phyloP scores from a whole-genome alignment of 2,113 vertebrate species.

The Eptesicus fuscus region DNA sequence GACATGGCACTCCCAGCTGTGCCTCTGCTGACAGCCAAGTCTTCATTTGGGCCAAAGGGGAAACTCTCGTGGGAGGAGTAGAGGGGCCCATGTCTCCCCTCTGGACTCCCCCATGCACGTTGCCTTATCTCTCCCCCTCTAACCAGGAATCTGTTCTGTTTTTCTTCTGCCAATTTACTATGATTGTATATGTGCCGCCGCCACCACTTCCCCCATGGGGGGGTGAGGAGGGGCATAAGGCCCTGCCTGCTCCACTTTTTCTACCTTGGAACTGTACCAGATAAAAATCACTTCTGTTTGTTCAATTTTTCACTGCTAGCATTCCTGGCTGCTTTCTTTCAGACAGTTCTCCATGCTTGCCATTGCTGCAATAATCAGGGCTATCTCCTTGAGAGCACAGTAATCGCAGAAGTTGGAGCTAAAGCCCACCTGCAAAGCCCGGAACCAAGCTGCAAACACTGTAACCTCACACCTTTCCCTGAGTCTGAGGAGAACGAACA shows the following conservation, averaged over 20 bases:
- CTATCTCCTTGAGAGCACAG: neutral
- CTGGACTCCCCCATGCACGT: slow-evolving; percentile 74
- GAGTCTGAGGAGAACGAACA: neutral
- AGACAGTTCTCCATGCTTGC: neutral
- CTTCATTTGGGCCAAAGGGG: slow-evolving; percentile 72
- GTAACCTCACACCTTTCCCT: neutral
- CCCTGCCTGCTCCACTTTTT: slow-evolving; percentile 82
- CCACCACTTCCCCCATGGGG: slow-evolving; percentile 45
- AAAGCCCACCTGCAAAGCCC: neutral
- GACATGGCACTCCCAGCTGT: neutral
- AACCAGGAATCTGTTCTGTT: slow-evolving; percentile 72
- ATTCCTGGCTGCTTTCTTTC: slow-evolving; percentile 49
- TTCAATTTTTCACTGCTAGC: slow-evolving; percentile 75
- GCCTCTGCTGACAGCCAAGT: slow-evolving; percentile 42
- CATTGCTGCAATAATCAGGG: neutral
- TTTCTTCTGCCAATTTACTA: slow-evolving; percentile 73
- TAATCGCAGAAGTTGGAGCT: neutral
- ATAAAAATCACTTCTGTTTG: slow-evolving; percentile 84
- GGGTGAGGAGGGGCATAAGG: slow-evolving; percentile 44
- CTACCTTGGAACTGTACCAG: slow-evolving; percentile 83
- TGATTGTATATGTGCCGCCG: slow-evolving; percentile 76
- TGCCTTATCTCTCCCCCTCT: slow-evolving; percentile 83
- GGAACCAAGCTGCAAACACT: neutral
- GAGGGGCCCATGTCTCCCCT: slow-evolving; percentile 38
- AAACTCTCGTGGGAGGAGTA: slow-evolving; percentile 72